Conservation (phyloP, 2,888 invertebrate species). For the Protodeltote pygarga region DNA sequence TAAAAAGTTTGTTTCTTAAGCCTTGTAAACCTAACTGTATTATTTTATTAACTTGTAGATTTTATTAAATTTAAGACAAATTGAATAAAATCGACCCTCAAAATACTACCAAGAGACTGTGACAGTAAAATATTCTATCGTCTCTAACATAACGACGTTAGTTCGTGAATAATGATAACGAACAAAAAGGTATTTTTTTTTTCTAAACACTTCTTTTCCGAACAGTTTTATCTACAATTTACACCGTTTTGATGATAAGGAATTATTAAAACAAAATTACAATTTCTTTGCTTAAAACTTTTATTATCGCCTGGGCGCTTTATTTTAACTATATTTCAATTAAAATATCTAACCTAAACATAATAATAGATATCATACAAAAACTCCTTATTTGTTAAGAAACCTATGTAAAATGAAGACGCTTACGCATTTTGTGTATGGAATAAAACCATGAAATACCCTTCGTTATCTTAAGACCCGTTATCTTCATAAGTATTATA, state of each 20-base stretch:
- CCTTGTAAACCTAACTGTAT: constrained; percentile 18
- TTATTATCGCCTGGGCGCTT: too few relatives aligned
- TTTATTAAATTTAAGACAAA: constrained; percentile 47
- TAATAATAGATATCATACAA: too few relatives aligned
- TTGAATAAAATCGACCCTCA: constrained; percentile 18
- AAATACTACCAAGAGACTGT: constrained; percentile 23
- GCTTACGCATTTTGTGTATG: too few relatives aligned
- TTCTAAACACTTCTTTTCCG: constrained; percentile 11
- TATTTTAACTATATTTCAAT: too few relatives aligned
- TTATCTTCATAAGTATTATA: background rate
- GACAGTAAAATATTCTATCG: constrained; percentile 37
- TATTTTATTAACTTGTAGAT: constrained; percentile 29
- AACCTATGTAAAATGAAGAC: too few relatives aligned
- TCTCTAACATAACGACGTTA: constrained; percentile 34
- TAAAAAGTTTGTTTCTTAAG: constrained; percentile 18
- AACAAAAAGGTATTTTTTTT: constrained; percentile 28
- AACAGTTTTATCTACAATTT: constrained; percentile 36
- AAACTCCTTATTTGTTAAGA: too few relatives aligned
- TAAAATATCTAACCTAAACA: too few relatives aligned
- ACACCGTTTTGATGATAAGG: too few relatives aligned
- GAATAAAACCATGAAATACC: too few relatives aligned
- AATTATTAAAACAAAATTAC: too few relatives aligned
- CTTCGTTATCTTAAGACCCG: too few relatives aligned
- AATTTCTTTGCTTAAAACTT: too few relatives aligned
- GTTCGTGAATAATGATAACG: constrained; percentile 37